Conservation (phyloP, 2,797 vertebrate species). For the Myotis daubentonii region DNA sequence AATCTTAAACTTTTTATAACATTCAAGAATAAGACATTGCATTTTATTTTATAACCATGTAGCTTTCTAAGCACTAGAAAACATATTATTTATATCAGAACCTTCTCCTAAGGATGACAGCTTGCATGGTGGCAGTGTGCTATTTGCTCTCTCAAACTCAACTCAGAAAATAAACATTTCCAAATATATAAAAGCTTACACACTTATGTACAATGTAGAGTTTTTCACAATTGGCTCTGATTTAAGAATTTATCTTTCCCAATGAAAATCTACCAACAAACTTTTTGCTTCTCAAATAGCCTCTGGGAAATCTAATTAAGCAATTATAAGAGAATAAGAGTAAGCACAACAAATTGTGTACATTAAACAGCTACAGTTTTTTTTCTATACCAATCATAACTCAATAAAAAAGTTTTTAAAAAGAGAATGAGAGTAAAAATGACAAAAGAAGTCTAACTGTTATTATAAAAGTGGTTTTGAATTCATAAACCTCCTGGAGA, state of each 20-base stretch:
- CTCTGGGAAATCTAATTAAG: not conserved
- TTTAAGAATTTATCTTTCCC: not conserved
- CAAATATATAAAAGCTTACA: not conserved
- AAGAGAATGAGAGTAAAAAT: not conserved
- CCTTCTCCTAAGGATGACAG: not conserved
- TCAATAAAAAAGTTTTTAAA: not conserved
- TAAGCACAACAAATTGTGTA: not conserved
- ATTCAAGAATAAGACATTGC: not conserved
- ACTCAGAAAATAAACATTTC: not conserved
- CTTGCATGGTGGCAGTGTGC: not conserved
- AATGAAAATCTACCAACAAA: not conserved
- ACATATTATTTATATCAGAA: not conserved
- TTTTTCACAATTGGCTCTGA: not conserved
- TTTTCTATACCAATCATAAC: not conserved
- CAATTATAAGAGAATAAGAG: not conserved
- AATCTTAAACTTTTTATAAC: not conserved
- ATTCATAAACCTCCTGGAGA: not conserved
- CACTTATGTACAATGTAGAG: not conserved
- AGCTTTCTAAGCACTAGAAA: not conserved
- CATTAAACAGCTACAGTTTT: not conserved
- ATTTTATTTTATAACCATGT: not conserved
- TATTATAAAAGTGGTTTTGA: not conserved
- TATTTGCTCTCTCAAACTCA: not conserved
- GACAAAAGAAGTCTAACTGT: not conserved
- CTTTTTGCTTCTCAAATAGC: not conserved